Evolutionary conservation across 1,140 invertebrate genomes (phyloP).

Genomic region (Sarcophaga peregrina): DNA sequence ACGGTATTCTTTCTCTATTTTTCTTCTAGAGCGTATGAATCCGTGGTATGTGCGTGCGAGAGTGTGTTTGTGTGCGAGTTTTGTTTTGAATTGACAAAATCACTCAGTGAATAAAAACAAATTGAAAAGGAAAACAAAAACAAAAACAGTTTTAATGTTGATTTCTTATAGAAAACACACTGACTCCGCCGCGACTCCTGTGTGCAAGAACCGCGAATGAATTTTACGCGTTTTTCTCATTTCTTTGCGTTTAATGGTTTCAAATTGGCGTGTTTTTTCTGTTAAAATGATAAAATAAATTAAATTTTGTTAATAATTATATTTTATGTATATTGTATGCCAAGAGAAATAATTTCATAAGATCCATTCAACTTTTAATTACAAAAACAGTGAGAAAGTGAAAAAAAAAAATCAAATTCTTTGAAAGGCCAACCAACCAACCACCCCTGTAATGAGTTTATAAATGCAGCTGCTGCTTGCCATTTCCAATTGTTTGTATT

Average conservation of each 20-base stretch:
- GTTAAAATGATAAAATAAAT: too few species aligned
- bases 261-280: too few species aligned
- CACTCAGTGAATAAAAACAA: too few species aligned
- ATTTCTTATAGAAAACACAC: conserved; percentile 6
- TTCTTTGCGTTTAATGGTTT: too few species aligned
- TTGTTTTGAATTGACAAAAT: too few species aligned
- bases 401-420: background rate
- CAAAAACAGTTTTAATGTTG: conserved; percentile 20
- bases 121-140: background rate
- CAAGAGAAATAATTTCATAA: too few species aligned
- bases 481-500: background rate
- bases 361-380: too few species aligned
- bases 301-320: too few species aligned
- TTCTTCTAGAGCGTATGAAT: background rate
- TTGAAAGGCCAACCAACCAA: background rate
- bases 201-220: background rate
- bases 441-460: conserved; percentile 4
- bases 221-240: background rate
- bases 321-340: too few species aligned
- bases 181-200: background rate
- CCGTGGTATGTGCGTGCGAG: background rate
- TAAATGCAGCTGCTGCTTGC: background rate
- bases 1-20: background rate
- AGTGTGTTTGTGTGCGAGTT: background rate
- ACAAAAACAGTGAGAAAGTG: too few species aligned